Conservation (phyloP, 2,113 vertebrate genomes). For the Nothocercus nigrocapillus region DNA sequence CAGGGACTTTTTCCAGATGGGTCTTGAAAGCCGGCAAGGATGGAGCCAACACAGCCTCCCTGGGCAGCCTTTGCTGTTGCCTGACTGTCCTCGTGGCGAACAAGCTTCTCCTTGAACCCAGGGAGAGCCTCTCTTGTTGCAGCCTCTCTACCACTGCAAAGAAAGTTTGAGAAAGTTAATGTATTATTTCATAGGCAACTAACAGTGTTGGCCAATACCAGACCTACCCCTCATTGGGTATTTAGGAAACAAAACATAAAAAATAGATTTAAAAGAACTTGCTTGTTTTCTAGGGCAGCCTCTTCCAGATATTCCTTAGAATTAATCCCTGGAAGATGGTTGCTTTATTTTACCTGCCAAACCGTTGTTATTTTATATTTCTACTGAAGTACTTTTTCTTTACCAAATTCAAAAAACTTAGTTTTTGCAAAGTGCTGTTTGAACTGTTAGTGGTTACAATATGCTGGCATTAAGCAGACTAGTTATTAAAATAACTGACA, state of each 20-base stretch:
- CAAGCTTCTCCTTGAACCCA: neutral
- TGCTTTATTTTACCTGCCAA: neutral
- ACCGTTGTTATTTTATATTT: neutral
- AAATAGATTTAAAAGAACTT: neutral
- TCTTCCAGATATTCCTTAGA: neutral
- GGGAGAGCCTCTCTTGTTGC: neutral
- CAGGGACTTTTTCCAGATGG: neutral
- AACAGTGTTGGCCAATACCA: neutral
- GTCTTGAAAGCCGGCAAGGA: neutral
- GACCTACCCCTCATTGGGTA: neutral
- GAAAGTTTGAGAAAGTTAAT: neutral
- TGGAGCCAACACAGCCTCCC: neutral
- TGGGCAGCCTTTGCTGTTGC: neutral
- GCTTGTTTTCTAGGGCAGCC: neutral
- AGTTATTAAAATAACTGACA: neutral
- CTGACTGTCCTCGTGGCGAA: neutral
- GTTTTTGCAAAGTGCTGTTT: neutral
- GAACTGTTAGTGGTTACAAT: neutral
- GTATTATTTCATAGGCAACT: neutral
- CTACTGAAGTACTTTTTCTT: neutral
- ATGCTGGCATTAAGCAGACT: neutral
- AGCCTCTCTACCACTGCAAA: neutral
- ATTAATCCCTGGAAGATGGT: neutral
- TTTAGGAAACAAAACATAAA: neutral
- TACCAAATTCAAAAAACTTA: neutral